These are phyloP conservation scores for Peucedramus taeniatus DNA, from an alignment of 2,113 vertebrate species.

Conservation along the genomic window DNA sequence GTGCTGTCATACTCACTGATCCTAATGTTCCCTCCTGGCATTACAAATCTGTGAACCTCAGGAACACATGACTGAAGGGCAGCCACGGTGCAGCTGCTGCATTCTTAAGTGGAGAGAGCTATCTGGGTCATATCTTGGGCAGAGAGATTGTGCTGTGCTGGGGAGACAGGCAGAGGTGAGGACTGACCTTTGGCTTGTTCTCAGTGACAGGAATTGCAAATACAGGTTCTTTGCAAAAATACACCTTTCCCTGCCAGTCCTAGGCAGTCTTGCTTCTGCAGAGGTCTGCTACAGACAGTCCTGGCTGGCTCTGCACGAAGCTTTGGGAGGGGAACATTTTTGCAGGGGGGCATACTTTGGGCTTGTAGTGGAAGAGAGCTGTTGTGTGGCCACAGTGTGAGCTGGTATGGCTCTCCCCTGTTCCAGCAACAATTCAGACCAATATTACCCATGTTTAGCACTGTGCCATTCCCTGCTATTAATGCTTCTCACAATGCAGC, in stretches of 20 bases:
- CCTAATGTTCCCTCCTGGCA: constrained; percentile 15
- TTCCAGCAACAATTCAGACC: not conserved
- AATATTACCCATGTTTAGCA: not conserved
- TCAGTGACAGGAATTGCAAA: constrained; percentile 16
- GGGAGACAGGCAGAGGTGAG: not conserved
- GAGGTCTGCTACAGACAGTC: not conserved
- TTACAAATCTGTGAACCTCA: constrained; percentile 13
- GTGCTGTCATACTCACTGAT: constrained; percentile 23
- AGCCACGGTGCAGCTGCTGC: not conserved
- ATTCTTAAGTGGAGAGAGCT: constrained; percentile 8
- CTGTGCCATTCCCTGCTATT: not conserved
- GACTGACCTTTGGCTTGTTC: constrained; percentile 8
- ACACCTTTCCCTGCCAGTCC: not conserved
- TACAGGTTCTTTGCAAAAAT: not conserved
- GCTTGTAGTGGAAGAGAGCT: not conserved
- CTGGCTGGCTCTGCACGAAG: not conserved
- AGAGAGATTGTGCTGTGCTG: not conserved
- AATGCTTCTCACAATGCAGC: not conserved
- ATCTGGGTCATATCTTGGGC: not conserved
- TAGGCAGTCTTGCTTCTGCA: not conserved
- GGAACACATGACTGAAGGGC: not conserved
- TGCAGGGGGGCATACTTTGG: fast-evolving
- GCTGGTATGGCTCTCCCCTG: not conserved
- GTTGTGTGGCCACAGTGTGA: not conserved
- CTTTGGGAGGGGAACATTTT: not conserved